Percentiles rank a stretch among this genome's conserved stretches.
Evolutionary conservation across 2,113 vertebrate genomes (phyloP).

Genomic region (Aegithalos caudatus): DNA sequence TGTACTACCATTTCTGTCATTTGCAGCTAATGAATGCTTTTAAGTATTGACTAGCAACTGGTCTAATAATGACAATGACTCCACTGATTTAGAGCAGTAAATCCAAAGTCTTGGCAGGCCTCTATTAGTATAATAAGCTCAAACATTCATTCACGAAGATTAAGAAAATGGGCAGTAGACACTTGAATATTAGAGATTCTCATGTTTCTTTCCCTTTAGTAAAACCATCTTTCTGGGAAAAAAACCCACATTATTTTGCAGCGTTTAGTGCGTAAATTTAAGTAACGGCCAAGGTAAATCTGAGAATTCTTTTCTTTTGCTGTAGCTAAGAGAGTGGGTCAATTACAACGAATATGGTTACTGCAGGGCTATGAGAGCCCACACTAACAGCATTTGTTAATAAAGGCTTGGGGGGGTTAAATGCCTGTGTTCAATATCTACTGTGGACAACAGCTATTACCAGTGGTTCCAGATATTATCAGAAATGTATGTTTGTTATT

Average conservation of each 20-base stretch:
- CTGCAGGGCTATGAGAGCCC: neutral
- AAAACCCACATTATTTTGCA: neutral
- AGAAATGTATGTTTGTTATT: neutral
- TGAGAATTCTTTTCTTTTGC: neutral
- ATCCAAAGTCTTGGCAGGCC: constrained; percentile 54
- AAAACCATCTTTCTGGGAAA: neutral
- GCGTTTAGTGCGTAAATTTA: neutral
- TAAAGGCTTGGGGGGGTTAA: neutral
- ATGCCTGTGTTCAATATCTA: neutral
- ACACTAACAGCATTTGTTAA: neutral
- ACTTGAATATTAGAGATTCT: constrained; percentile 7
- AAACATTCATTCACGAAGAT: constrained; percentile 63
- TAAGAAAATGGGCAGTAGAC: constrained; percentile 42
- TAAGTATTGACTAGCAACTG: constrained; percentile 63
- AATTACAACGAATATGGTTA: neutral
- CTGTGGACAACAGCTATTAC: neutral
- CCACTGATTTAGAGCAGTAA: constrained; percentile 65
- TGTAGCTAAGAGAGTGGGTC: neutral
- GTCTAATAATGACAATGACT: constrained; percentile 66
- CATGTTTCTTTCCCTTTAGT: constrained; percentile 7
- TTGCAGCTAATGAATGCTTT: constrained; percentile 69
- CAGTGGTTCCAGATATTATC: neutral
- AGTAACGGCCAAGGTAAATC: constrained; percentile 18
- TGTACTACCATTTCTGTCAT: constrained; percentile 61
- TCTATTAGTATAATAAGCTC: constrained; percentile 60